Percentiles rank a stretch among this genome's conserved stretches.
Evolutionary conservation across 2,888 invertebrate species (phyloP).

Genomic region (Auanema freiburgensis): DNA sequence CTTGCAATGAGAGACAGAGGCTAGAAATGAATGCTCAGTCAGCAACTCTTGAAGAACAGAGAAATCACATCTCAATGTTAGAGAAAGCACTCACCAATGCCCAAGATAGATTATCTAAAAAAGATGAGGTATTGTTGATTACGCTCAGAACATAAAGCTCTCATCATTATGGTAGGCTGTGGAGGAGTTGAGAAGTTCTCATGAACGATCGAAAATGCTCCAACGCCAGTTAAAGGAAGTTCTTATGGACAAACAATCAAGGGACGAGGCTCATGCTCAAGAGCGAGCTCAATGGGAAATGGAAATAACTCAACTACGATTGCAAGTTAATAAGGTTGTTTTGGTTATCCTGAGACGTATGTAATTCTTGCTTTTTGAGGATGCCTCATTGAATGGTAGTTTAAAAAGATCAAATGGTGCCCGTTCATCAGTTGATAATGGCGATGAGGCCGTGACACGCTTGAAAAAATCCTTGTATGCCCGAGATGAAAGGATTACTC

Average conservation of each 20-base stretch:
- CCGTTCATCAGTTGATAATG: constrained; percentile 12
- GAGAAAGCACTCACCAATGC: constrained; percentile 88
- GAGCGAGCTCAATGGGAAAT: constrained; percentile 82
- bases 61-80: constrained; percentile 87
- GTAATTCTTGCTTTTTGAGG: constrained; percentile 11
- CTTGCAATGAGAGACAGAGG: constrained; percentile 87
- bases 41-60: constrained; percentile 85
- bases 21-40: constrained; percentile 86
- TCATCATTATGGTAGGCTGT: constrained; percentile 26
- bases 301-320: constrained; percentile 75
- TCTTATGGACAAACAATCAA: constrained; percentile 68
- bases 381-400: constrained; percentile 36
- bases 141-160: background rate
- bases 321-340: constrained; percentile 45
- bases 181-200: constrained; percentile 32
- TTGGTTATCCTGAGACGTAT: background rate
- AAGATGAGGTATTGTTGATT: constrained; percentile 35
- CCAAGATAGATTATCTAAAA: constrained; percentile 79
- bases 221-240: constrained; percentile 35
- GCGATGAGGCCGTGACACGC: constrained; percentile 38
- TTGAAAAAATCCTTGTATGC: constrained; percentile 47
- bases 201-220: constrained; percentile 26
- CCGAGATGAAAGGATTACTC: constrained; percentile 57
- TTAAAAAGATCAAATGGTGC: constrained; percentile 28
- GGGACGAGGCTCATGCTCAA: constrained; percentile 74